Evolutionary conservation across 2,113 vertebrate genomes (phyloP), one percentile per base, ranked within the genome.

Genomic region (Edolisoma coerulescens): DNA sequence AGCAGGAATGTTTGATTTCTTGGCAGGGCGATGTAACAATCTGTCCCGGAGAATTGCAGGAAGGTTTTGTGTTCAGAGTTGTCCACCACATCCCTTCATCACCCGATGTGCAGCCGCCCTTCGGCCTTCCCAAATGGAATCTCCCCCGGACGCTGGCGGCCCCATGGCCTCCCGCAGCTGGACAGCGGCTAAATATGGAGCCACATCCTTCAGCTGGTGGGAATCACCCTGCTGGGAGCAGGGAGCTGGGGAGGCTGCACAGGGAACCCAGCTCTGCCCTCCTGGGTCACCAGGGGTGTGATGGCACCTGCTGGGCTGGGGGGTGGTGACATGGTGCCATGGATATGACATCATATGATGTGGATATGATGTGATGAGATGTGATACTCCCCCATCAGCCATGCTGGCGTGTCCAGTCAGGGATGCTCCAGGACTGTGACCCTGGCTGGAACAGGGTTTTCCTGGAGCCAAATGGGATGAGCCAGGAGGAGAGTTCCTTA

Each of bases 1-100:
- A 91, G 85, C 93, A 96, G 84, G 89, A 93, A 93, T 80, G 79
- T 71, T 42, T 94, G 95, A 92, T 95, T 96, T 96, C 94, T 95
- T 96, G 96, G 94, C 92, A 90, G 79, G 8, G 82, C 52, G 47
- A 65, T 47, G 65, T 13, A 93, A 20, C 87, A 79, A 95, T 92
- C 91, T 94, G 95, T 84, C 95, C 89, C 7, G 35, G 56, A 83
- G 84, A 37, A 65, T 8, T 68, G 78, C 74, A 64, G 82, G 70
- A 67, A 50, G 89, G 68, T 90, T 87, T 81, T 9, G 2, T 8
- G 89, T 26, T 75, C 30, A 4, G 71, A 27, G 37, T 24, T 44
- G 89, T 80, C 89, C 89, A 6, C 7, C 54, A 45, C 45, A 14
- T 54, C 86, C 10, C 82, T 80, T 68, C 89, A 27, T 53, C 10